Conservation (phyloP, 2,888 invertebrate genomes). For the Pristionchus entomophagus region DNA sequence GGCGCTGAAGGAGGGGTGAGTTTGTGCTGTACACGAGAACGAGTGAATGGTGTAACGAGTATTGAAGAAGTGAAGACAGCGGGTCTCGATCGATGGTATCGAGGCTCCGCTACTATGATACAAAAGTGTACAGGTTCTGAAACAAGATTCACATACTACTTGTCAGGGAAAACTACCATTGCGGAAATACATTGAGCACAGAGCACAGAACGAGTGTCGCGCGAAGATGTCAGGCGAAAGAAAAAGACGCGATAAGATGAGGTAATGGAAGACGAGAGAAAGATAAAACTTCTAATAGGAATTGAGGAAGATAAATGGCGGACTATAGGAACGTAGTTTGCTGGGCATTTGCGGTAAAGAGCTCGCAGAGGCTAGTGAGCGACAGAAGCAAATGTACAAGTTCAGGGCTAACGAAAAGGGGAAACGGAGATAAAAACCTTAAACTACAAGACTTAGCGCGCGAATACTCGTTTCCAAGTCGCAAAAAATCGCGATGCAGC, state of each 20-base stretch:
- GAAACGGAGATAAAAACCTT: not conserved
- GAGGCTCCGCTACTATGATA: conserved; percentile 30
- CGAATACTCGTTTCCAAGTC: not conserved
- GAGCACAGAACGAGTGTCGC: not conserved
- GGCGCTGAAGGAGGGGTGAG: not conserved
- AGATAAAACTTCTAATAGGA: not conserved
- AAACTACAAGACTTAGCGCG: conserved; percentile 19
- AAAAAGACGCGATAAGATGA: no score
- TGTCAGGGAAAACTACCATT: no score
- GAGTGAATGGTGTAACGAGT: conserved; percentile 23
- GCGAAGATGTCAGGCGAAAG: no score
- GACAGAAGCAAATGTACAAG: not conserved
- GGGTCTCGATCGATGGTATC: not conserved
- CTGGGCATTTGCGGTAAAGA: not conserved
- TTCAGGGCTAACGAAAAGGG: not conserved
- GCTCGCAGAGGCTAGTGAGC: not conserved
- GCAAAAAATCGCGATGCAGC: conserved; percentile 45
- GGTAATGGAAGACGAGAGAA: no score
- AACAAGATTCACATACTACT: no score
- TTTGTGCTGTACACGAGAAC: conserved; percentile 28
- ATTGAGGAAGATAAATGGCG: not conserved
- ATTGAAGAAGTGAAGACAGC: conserved; percentile 15
- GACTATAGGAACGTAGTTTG: not conserved
- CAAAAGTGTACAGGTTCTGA: conserved; percentile 46
- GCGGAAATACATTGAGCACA: not conserved